Conservation (phyloP, 92 coral and sea anemone genomes). For the Porites divaricata region DNA sequence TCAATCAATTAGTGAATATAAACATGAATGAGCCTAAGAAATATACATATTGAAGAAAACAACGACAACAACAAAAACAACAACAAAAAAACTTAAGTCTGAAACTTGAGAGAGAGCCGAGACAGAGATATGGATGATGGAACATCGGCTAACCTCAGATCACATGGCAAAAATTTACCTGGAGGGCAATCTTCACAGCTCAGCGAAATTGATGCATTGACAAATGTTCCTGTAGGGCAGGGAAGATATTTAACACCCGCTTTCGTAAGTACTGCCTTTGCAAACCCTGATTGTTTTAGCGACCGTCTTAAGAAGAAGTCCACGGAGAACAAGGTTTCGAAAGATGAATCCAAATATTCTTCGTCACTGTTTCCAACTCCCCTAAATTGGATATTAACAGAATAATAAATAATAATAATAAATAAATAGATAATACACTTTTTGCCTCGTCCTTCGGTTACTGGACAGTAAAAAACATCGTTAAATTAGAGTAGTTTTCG, state of each 20-base stretch:
- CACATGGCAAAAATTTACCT: neutral
- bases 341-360: neutral
- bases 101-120: no score
- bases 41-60: no score
- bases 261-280: neutral
- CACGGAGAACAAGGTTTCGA: no score
- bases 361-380: constrained; percentile 9
- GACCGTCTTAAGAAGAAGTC: neutral
- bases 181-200: constrained; percentile 2
- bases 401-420: neutral
- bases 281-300: constrained; percentile 2
- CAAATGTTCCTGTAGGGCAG: constrained; percentile 7
- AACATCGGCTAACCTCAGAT: neutral
- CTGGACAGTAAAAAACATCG: no score
- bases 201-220: neutral
- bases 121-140: no score
- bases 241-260: neutral
- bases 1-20: neutral
- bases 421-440: neutral
- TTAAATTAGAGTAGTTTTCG: no score
- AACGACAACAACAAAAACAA: no score
- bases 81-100: no score
- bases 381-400: neutral
- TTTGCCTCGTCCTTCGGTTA: no score
- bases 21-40: neutral